Percentiles rank a stretch among this genome's conserved stretches.
These are phyloP conservation scores for Drosophila tsacasi DNA, from an alignment of 1,140 invertebrate genomes.

Conservation along the genomic window DNA sequence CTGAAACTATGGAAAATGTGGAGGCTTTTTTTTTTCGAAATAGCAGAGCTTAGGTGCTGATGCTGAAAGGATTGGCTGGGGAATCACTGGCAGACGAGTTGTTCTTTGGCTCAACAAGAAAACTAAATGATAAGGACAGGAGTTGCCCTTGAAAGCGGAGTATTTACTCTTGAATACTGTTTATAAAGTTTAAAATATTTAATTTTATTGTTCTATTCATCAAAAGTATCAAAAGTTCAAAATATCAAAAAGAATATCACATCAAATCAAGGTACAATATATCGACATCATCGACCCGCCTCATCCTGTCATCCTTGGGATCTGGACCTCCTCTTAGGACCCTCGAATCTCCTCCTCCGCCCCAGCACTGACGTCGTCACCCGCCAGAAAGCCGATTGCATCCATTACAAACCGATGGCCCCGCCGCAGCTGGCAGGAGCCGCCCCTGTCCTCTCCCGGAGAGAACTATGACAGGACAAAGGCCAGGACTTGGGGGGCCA, in stretches of 20 bases:
- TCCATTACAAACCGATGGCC: conserved; percentile 9
- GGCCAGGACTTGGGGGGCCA: not conserved
- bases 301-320: not conserved
- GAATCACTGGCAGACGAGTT: not conserved
- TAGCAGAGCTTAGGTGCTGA: conserved; percentile 4
- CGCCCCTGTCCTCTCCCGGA: not conserved
- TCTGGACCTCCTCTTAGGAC: not conserved
- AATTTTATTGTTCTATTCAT: too few relatives aligned
- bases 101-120: not conserved
- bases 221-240: too few relatives aligned
- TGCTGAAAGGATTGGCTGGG: not conserved
- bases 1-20: conserved; percentile 17
- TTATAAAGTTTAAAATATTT: too few relatives aligned
- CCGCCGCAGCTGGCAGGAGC: not conserved
- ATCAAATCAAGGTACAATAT: too few relatives aligned
- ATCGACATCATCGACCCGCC: not conserved
- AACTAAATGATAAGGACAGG: not conserved
- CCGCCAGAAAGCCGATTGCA: conserved; percentile 12
- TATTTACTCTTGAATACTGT: too few relatives aligned
- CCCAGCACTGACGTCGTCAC: not conserved
- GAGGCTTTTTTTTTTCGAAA: conserved; percentile 24
- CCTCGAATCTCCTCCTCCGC: not conserved
- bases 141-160: not conserved
- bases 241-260: too few relatives aligned
- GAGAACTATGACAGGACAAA: conserved; percentile 15